phyloP scores from a whole-genome alignment of 2,888 invertebrate species.

The Hylaea fasciaria region DNA sequence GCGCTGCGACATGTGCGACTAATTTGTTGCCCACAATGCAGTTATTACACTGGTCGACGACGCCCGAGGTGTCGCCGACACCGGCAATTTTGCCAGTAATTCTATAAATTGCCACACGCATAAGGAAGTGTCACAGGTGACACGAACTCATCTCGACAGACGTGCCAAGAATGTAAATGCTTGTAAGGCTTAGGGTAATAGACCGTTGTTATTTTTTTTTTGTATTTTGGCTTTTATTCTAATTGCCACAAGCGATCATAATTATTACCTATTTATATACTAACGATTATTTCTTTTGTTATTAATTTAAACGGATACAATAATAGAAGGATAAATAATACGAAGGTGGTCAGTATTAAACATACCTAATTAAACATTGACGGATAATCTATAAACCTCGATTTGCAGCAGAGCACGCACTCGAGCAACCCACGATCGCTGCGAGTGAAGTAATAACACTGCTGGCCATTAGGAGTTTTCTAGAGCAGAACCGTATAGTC shows the following conservation, averaged over 20 bases:
- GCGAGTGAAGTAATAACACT: conserved; percentile 38
- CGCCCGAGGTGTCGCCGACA: conserved; percentile 79
- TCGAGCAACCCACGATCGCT: conserved; percentile 33
- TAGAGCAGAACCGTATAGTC: conserved; percentile 50
- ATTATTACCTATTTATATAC: no score
- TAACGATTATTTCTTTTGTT: no score
- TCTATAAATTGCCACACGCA: conserved; percentile 77
- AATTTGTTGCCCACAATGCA: conserved; percentile 74
- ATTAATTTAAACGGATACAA: no score
- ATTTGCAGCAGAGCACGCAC: conserved; percentile 50
- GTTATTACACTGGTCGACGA: conserved; percentile 73
- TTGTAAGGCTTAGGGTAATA: background rate
- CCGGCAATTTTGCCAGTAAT: conserved; percentile 74
- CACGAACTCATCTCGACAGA: conserved; percentile 53
- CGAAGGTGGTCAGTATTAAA: conserved; percentile 49
- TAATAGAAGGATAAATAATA: no score
- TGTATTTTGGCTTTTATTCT: conserved; percentile 1
- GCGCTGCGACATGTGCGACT: conserved; percentile 78
- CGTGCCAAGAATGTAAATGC: conserved; percentile 39
- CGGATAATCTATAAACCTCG: conserved; percentile 61
- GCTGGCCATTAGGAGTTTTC: conserved; percentile 46
- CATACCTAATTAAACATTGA: conserved; percentile 65
- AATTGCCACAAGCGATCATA: no score
- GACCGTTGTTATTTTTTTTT: background rate
- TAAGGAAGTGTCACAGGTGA: conserved; percentile 61